Evolutionary conservation across 2,888 invertebrate genomes (phyloP).

Genomic region (Drosophila acutilabella): DNA sequence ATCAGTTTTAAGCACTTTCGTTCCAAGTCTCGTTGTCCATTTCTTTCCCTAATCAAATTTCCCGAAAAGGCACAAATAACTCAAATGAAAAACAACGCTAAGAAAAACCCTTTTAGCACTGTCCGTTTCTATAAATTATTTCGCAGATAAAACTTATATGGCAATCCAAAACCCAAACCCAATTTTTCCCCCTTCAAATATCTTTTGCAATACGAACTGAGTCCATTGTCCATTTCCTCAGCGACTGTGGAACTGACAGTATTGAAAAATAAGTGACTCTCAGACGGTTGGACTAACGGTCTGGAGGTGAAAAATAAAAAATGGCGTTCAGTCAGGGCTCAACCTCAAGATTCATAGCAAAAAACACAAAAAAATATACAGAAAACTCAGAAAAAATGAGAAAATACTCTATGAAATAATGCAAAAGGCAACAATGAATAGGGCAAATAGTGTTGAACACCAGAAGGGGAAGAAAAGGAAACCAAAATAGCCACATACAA

Average conservation of each 20-base stretch:
- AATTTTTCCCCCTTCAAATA: neutral
- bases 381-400: constrained; percentile 15
- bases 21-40: neutral
- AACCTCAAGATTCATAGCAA: constrained; percentile 73
- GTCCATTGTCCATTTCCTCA: constrained; percentile 30
- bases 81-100: constrained; percentile 18
- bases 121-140: constrained; percentile 63
- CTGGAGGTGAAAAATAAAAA: constrained; percentile 61
- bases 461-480: constrained; percentile 8
- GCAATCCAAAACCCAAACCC: constrained; percentile 14
- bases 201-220: constrained; percentile 22
- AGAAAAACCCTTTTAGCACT: constrained; percentile 42
- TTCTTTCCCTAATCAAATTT: constrained; percentile 17
- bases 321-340: constrained; percentile 62
- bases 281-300: constrained; percentile 3
- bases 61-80: constrained; percentile 6
- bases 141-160: constrained; percentile 57
- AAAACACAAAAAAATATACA: constrained; percentile 45
- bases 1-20: neutral
- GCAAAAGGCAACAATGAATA: constrained; percentile 39
- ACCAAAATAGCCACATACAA: constrained; percentile 35
- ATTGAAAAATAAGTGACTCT: constrained; percentile 57
- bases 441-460: constrained; percentile 23
- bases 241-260: constrained; percentile 50
- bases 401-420: constrained; percentile 59